Conservation (phyloP, 2,113 vertebrate species). For the Thinocorus orbignyianus region DNA sequence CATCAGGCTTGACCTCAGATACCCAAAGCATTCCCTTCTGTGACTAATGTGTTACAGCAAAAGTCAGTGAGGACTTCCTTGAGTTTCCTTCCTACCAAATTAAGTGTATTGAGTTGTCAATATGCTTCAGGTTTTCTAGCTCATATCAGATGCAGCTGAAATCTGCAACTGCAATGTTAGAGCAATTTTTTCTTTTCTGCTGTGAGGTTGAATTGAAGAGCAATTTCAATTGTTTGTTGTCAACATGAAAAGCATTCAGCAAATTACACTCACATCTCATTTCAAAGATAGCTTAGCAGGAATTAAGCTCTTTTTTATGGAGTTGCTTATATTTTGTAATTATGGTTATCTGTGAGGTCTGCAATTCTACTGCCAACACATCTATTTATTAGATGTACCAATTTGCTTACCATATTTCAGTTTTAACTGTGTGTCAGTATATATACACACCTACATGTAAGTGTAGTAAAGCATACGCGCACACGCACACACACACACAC, state of each 20-base stretch:
- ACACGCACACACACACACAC: too few species aligned
- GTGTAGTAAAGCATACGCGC: neutral
- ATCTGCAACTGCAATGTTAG: neutral
- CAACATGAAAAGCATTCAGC: neutral
- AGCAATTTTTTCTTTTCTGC: neutral
- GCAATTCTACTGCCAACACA: neutral
- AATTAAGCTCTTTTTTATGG: neutral
- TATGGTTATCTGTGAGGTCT: neutral
- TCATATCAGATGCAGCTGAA: neutral
- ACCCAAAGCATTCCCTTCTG: neutral
- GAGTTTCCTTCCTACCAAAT: neutral
- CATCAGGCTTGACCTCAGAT: neutral
- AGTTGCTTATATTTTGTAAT: neutral
- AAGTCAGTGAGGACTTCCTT: neutral
- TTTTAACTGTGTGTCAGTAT: neutral
- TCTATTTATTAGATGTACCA: neutral
- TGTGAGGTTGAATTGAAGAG: neutral
- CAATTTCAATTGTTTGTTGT: neutral
- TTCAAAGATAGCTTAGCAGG: neutral
- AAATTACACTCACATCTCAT: neutral
- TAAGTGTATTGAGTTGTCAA: neutral
- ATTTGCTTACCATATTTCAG: neutral
- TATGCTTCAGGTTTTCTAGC: neutral
- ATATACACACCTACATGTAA: too few species aligned
- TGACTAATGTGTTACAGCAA: neutral